These are phyloP conservation scores for Hybos culiciformis DNA, from an alignment of 2,888 invertebrate species.

Conservation along the genomic window DNA sequence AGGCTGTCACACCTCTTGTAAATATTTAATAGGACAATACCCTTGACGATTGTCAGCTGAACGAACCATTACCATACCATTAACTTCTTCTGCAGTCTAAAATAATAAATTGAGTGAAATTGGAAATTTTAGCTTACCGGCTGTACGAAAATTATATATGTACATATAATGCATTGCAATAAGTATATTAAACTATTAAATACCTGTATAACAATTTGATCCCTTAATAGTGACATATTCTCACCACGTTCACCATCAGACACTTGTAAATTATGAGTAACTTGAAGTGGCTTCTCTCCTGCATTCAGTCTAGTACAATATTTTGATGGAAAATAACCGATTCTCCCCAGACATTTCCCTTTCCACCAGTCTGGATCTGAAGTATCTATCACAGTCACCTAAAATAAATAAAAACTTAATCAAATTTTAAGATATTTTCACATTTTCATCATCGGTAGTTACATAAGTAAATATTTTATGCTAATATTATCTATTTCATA, in stretches of 20 bases:
- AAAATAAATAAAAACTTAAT: constrained; percentile 18
- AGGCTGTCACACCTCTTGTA: constrained; percentile 86
- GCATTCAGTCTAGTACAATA: constrained; percentile 84
- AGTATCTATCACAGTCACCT: constrained; percentile 85
- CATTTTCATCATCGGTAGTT: neutral
- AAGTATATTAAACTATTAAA: neutral
- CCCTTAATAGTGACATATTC: constrained; percentile 67
- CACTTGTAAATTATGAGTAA: constrained; percentile 74
- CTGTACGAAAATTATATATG: no score
- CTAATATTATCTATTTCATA: neutral
- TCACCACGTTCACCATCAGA: constrained; percentile 57
- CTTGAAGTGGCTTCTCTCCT: constrained; percentile 83
- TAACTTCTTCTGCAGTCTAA: constrained; percentile 72
- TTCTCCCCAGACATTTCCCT: constrained; percentile 80
- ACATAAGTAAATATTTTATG: neutral
- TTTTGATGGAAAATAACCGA: constrained; percentile 89
- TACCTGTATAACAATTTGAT: constrained; percentile 82
- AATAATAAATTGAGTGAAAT: neutral
- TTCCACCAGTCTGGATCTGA: constrained; percentile 97
- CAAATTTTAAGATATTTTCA: neutral
- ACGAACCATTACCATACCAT: constrained; percentile 87
- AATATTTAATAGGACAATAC: constrained; percentile 84
- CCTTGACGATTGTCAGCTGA: constrained; percentile 87
- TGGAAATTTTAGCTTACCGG: no score
- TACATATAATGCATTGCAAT: no score